Evolutionary conservation across 1,140 invertebrate species (phyloP).

Genomic region (Tribolium madens): DNA sequence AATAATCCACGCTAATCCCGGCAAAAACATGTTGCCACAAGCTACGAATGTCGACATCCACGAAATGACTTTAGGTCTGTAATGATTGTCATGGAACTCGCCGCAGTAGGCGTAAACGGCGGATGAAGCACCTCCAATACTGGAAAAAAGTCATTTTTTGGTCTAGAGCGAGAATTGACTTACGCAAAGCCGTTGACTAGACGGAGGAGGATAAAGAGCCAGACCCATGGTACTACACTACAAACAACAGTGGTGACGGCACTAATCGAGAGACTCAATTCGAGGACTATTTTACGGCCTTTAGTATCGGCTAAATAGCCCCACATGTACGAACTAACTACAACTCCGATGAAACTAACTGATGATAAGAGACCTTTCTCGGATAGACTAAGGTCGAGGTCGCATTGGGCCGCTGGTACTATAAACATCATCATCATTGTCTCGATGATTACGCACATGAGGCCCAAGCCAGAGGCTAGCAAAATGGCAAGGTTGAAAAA

Average conservation of each 20-base stretch:
- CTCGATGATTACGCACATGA: slow-evolving; percentile 64
- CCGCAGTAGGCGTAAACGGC: slow-evolving; percentile 76
- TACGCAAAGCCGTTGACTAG: slow-evolving; percentile 77
- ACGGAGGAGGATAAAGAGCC: slow-evolving; percentile 72
- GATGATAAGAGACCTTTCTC: slow-evolving; percentile 63
- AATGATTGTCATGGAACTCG: slow-evolving; percentile 72
- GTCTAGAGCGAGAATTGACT: slow-evolving; percentile 59
- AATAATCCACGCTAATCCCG: slow-evolving; percentile 76
- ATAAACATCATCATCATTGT: slow-evolving; percentile 64
- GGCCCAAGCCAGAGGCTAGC: slow-evolving; percentile 60
- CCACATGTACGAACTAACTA: slow-evolving; percentile 63
- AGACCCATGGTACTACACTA: slow-evolving; percentile 71
- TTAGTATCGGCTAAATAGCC: slow-evolving; percentile 63
- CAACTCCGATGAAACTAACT: slow-evolving; percentile 63
- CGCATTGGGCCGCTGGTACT: slow-evolving; percentile 65
- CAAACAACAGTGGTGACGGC: slow-evolving; percentile 70
- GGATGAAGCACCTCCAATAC: slow-evolving; percentile 74
- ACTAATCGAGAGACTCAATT: slow-evolving; percentile 71
- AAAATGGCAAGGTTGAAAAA: slow-evolving; percentile 61
- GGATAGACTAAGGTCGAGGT: slow-evolving; percentile 60
- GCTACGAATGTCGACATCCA: slow-evolving; percentile 77
- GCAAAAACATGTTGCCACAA: slow-evolving; percentile 74
- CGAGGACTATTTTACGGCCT: slow-evolving; percentile 67
- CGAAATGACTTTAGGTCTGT: slow-evolving; percentile 66
- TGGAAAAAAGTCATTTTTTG: slow-evolving; percentile 58